Percentiles rank a stretch among this genome's conserved stretches.
Conservation (phyloP, 2,113 vertebrate species). For the Spea bombifrons region DNA sequence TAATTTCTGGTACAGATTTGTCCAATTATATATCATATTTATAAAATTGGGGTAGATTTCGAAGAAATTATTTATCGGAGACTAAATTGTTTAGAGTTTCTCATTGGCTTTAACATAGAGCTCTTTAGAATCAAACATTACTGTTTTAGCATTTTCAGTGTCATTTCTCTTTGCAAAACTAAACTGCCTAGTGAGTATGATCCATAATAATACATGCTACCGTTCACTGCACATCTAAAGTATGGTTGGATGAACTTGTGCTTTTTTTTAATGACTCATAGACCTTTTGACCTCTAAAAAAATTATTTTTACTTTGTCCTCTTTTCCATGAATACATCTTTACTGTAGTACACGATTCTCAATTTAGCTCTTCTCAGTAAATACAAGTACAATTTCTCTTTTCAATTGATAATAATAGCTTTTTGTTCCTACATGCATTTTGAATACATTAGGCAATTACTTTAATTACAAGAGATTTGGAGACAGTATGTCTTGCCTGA, state of each 20-base stretch:
- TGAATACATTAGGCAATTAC: slow-evolving; percentile 33
- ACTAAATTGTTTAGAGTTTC: no score
- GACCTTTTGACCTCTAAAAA: slow-evolving; percentile 20
- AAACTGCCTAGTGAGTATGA: no score
- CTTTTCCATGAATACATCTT: slow-evolving; percentile 15
- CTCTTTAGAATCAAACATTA: no score
- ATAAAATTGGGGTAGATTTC: no score
- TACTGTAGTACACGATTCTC: slow-evolving; percentile 11
- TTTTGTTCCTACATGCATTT: slow-evolving; percentile 36
- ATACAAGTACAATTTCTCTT: slow-evolving; percentile 18
- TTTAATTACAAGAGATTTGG: slow-evolving; percentile 29
- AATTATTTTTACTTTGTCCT: slow-evolving; percentile 12
- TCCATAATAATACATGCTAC: no score
- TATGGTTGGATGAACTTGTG: background rate
- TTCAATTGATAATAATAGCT: slow-evolving; percentile 31
- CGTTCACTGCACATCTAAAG: no score
- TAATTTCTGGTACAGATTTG: no score
- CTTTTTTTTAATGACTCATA: slow-evolving; percentile 2
- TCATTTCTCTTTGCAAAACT: no score
- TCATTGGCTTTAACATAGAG: no score
- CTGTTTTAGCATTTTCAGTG: no score
- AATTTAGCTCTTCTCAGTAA: slow-evolving; percentile 22
- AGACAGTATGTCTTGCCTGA: slow-evolving; percentile 19
- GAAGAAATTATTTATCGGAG: no score
- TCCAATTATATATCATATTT: no score